A percentile compares a stretch with the other conserved stretches of the same genome.
These are phyloP conservation scores for Haplochromis burtoni DNA, from an alignment of 2,113 vertebrate genomes.

Conservation along the genomic window DNA sequence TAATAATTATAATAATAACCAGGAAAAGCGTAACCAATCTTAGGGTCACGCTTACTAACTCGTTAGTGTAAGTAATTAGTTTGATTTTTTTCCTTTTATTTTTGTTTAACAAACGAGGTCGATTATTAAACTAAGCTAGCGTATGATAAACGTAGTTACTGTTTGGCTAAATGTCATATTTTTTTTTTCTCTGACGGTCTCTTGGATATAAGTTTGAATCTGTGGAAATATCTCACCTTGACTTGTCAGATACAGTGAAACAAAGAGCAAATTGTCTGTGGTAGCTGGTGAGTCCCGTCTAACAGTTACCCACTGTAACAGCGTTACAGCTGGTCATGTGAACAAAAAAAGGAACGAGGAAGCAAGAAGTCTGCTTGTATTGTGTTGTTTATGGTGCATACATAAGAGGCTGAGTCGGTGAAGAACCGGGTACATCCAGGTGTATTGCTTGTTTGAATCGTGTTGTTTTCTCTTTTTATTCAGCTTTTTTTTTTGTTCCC, in stretches of 20 bases:
- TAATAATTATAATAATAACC: neutral
- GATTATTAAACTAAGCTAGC: constrained; percentile 9
- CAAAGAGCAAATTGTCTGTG: neutral
- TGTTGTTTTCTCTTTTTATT: constrained; percentile 14
- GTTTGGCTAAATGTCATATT: neutral
- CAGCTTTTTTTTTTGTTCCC: neutral
- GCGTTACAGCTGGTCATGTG: neutral
- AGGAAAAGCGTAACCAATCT: neutral
- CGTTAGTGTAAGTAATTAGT: neutral
- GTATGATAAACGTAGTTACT: neutral
- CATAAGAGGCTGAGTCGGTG: neutral
- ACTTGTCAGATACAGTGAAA: neutral
- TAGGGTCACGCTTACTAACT: neutral
- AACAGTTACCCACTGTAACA: constrained; percentile 8
- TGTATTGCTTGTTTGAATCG: neutral
- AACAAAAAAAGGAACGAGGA: neutral
- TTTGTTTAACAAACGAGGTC: neutral
- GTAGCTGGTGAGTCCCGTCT: neutral
- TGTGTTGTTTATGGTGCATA: neutral
- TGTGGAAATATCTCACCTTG: neutral
- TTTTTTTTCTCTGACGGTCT: neutral
- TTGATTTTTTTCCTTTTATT: neutral
- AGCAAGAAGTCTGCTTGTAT: neutral
- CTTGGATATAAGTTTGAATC: neutral
- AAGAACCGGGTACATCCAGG: neutral